phyloP scores from a whole-genome alignment of 2,888 invertebrate genomes.

The Cephus spinipes region DNA sequence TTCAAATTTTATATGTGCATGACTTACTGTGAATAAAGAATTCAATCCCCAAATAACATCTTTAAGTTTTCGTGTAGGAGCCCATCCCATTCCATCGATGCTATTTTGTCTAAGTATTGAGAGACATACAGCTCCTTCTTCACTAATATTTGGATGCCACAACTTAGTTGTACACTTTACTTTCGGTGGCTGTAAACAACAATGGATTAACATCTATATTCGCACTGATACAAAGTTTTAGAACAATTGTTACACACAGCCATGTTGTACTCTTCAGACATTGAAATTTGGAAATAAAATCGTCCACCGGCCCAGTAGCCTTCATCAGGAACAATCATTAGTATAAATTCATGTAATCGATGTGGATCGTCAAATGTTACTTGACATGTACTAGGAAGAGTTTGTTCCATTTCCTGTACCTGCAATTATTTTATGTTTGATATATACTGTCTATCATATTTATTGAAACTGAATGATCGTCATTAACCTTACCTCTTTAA shows the following conservation, averaged over 20 bases:
- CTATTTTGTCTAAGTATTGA: slow-evolving; percentile 91
- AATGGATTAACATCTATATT: neutral
- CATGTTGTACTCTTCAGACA: slow-evolving; percentile 97
- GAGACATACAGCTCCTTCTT: slow-evolving; percentile 92
- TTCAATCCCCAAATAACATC: slow-evolving; percentile 96
- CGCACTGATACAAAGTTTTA: neutral
- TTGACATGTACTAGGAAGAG: slow-evolving; percentile 83
- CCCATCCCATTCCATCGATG: slow-evolving; percentile 95
- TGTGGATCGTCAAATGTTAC: slow-evolving; percentile 87
- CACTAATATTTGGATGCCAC: slow-evolving; percentile 97
- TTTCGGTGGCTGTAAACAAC: slow-evolving; percentile 82
- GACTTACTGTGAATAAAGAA: slow-evolving; percentile 88
- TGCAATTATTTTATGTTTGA: slow-evolving; percentile 43
- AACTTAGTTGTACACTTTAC: slow-evolving; percentile 91
- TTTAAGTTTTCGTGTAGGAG: slow-evolving; percentile 89
- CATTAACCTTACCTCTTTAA: slow-evolving; percentile 76
- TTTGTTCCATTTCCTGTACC: slow-evolving; percentile 87
- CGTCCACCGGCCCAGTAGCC: slow-evolving; percentile 90
- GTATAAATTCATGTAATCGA: slow-evolving; percentile 81
- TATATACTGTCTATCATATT: neutral
- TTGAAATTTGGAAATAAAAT: slow-evolving; percentile 86
- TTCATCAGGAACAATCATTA: slow-evolving; percentile 85
- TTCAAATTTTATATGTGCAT: neutral
- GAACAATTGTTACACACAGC: slow-evolving; percentile 75
- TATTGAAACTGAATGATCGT: neutral